A percentile compares a stretch with the other conserved stretches of the same genome.
Conservation (phyloP, 2,888 invertebrate genomes). For the Drosophila peninsularis region DNA sequence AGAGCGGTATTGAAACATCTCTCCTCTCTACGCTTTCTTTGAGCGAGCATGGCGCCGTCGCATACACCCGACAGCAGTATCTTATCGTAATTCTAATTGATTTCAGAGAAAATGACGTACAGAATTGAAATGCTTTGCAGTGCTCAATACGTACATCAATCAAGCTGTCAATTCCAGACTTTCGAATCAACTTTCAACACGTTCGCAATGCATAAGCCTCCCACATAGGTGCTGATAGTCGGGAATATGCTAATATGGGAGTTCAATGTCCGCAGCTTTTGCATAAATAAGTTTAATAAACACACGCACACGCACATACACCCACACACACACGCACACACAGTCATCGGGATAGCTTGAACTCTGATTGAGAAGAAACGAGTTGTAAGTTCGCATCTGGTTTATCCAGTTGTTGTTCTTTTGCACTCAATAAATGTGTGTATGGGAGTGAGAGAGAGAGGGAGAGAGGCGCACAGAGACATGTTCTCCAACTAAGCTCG, state of each 20-base stretch:
- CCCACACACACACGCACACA: neutral
- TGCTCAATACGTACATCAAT: neutral
- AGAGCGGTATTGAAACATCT: neutral
- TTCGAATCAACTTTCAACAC: constrained; percentile 25
- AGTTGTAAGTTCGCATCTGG: constrained; percentile 56
- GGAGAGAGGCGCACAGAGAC: neutral
- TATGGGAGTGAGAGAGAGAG: neutral
- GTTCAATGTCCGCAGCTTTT: constrained; percentile 65
- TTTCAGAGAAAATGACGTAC: neutral
- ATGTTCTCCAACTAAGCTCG: neutral
- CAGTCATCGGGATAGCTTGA: neutral
- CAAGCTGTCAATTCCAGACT: constrained; percentile 17
- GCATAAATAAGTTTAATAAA: constrained; percentile 54
- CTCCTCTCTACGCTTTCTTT: too few species aligned
- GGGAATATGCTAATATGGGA: constrained; percentile 26
- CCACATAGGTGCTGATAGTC: neutral
- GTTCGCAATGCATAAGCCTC: constrained; percentile 34
- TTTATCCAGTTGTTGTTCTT: constrained; percentile 60
- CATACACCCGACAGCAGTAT: neutral
- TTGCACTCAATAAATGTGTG: neutral
- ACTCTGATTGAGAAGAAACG: constrained; percentile 33
- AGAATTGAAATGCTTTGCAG: constrained; percentile 2
- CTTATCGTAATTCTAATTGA: neutral
- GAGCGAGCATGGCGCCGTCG: neutral
- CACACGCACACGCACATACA: neutral